Conservation (phyloP, 1,140 invertebrate genomes). For the Ephestia elutella region DNA sequence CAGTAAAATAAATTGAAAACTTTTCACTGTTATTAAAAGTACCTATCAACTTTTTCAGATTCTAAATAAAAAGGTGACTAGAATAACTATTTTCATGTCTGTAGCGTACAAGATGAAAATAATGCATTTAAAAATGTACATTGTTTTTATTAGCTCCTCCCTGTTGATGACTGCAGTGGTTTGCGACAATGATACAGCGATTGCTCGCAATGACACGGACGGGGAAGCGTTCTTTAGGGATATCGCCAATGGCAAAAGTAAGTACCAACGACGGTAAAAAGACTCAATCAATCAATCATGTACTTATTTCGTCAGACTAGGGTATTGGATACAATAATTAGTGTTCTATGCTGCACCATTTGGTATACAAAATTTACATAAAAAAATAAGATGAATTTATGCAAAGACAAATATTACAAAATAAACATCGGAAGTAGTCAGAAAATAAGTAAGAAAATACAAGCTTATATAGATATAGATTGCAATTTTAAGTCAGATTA, state of each 20-base stretch:
- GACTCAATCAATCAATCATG: too few species aligned
- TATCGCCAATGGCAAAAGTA: constrained; percentile 36
- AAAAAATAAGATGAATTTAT: too few species aligned
- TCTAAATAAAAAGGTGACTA: background rate
- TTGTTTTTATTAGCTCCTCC: constrained; percentile 6
- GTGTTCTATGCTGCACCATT: too few species aligned
- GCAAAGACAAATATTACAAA: too few species aligned
- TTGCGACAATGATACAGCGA: constrained; percentile 4
- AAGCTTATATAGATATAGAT: too few species aligned
- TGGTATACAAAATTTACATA: too few species aligned
- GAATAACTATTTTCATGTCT: background rate
- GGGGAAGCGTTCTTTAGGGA: constrained; percentile 37
- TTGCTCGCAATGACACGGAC: constrained; percentile 17
- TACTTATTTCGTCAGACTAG: too few species aligned
- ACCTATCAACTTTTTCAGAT: background rate
- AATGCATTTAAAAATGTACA: constrained; percentile 18
- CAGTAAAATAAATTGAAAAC: background rate
- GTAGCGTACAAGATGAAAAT: constrained; percentile 3
- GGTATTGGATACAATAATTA: too few species aligned
- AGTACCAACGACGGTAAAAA: too few species aligned
- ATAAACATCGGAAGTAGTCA: too few species aligned
- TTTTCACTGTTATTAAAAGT: background rate
- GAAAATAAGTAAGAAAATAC: too few species aligned
- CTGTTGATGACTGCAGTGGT: background rate
- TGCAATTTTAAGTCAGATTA: too few species aligned